Evolutionary conservation across 2,113 vertebrate genomes (phyloP).

Genomic region (human): GRCh38 chr6:68221501-68222000

Average conservation of each 20-base stretch:
- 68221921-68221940: not conserved
- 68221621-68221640: slow-evolving; percentile 58
- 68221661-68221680: not conserved
- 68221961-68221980: no score
- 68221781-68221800: not conserved
- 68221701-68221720: not conserved
- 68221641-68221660: slow-evolving; percentile 30
- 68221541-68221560: not conserved
- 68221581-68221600: not conserved
- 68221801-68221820: not conserved
- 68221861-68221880: not conserved
- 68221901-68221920: not conserved
- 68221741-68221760: not conserved
- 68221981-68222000: not conserved
- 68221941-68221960: no score
- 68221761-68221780: not conserved
- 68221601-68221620: not conserved
- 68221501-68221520: slow-evolving; percentile 49
- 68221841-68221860: not conserved
- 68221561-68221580: slow-evolving; percentile 34
- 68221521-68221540: not conserved
- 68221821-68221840: not conserved
- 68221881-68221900: not conserved
- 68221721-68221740: not conserved
- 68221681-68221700: not conserved